Conservation (phyloP, 2,113 vertebrate genomes). For the Lichenostomus cassidix region DNA sequence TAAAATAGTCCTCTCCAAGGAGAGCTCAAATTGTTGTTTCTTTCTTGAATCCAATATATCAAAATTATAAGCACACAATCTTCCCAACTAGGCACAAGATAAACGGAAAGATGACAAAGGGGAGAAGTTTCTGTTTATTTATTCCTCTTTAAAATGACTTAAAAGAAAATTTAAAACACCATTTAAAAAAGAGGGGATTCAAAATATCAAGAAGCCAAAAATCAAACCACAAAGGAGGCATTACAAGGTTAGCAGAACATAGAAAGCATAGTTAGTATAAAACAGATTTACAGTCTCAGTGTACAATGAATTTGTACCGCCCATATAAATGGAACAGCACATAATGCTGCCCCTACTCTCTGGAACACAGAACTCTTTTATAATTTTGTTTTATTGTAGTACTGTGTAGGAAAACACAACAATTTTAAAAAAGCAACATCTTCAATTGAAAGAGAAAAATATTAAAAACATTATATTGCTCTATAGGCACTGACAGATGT, state of each 20-base stretch:
- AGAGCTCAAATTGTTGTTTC: neutral
- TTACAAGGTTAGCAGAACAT: constrained; percentile 50
- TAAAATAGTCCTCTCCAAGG: neutral
- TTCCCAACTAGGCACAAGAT: neutral
- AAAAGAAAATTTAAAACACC: constrained; percentile 39
- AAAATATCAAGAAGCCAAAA: constrained; percentile 16
- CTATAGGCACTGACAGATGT: constrained; percentile 43
- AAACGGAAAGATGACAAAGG: neutral
- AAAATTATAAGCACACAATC: neutral
- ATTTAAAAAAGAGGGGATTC: constrained; percentile 13
- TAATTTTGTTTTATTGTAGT: neutral
- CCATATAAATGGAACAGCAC: constrained; percentile 34
- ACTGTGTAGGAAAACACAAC: constrained; percentile 20
- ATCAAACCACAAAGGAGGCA: constrained; percentile 38
- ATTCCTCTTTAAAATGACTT: constrained; percentile 54
- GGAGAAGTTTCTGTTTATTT: constrained; percentile 28
- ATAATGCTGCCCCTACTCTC: constrained; percentile 35
- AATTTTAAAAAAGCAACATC: neutral
- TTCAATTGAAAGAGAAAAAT: neutral
- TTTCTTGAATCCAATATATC: neutral
- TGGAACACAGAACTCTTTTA: constrained; percentile 20
- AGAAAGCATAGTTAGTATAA: constrained; percentile 59
- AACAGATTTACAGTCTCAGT: constrained; percentile 55
- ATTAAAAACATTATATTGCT: constrained; percentile 46
- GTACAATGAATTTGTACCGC: constrained; percentile 25